phyloP scores from a whole-genome alignment of 2,888 invertebrate species.

The Agrochola circellaris region DNA sequence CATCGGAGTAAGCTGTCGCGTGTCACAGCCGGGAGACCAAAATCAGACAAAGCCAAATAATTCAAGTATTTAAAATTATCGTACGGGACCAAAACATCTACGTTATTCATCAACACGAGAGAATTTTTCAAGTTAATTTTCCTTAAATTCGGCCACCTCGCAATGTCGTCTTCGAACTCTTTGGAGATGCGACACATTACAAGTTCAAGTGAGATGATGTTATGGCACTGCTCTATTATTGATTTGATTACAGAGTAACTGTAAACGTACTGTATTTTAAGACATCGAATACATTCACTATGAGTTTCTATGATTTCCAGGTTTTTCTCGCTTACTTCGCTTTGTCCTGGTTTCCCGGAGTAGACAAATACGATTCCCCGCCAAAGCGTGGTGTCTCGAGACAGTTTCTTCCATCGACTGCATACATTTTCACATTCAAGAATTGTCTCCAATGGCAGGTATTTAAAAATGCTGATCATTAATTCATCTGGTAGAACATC shows the following conservation, averaged over 20 bases:
- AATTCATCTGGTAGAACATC: slow-evolving; percentile 84
- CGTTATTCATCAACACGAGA: slow-evolving; percentile 72
- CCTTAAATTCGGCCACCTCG: slow-evolving; percentile 80
- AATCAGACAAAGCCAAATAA: slow-evolving; percentile 83
- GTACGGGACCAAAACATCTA: slow-evolving; percentile 78
- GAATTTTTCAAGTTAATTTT: slow-evolving; percentile 85
- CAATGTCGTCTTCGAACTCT: slow-evolving; percentile 80
- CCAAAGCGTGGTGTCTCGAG: slow-evolving; percentile 81
- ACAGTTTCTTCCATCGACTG: slow-evolving; percentile 81
- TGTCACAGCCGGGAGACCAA: slow-evolving; percentile 81
- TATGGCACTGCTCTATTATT: slow-evolving; percentile 79
- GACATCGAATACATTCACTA: slow-evolving; percentile 75
- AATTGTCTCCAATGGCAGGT: slow-evolving; percentile 79
- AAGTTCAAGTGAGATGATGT: slow-evolving; percentile 82
- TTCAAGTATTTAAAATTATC: slow-evolving; percentile 80
- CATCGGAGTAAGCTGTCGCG: slow-evolving; percentile 81
- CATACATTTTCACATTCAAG: slow-evolving; percentile 82
- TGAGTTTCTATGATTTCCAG: slow-evolving; percentile 80
- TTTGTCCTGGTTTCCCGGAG: slow-evolving; percentile 83
- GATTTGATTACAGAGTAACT: slow-evolving; percentile 79
- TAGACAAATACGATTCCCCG: slow-evolving; percentile 78
- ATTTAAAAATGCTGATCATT: slow-evolving; percentile 82
- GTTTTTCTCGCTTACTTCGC: slow-evolving; percentile 78
- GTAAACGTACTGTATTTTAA: slow-evolving; percentile 85
- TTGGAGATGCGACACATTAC: slow-evolving; percentile 85